Evolutionary conservation across 1,140 invertebrate species (phyloP).

Genomic region (Gryllus bimaculatus): DNA sequence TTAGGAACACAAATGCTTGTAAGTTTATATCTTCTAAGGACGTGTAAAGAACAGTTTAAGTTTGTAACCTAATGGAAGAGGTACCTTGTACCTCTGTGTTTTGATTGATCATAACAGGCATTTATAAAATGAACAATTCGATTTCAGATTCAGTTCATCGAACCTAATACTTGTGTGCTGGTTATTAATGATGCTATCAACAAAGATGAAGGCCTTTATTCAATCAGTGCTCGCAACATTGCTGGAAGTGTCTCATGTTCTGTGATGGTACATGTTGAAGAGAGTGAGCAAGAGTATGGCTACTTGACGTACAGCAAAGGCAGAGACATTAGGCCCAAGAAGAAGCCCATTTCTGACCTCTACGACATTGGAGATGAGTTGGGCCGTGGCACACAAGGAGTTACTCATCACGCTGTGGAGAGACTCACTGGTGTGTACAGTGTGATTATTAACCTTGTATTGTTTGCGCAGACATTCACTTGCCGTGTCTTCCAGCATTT

Average conservation of each 20-base stretch:
- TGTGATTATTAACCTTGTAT: too few relatives aligned
- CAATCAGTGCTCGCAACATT: constrained; percentile 82
- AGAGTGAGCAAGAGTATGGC: constrained; percentile 54
- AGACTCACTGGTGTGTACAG: constrained; percentile 34
- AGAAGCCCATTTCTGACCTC: constrained; percentile 64
- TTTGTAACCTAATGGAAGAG: too few relatives aligned
- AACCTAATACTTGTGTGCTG: constrained; percentile 75
- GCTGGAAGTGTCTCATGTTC: constrained; percentile 84
- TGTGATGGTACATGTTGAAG: constrained; percentile 84
- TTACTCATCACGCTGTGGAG: constrained; percentile 81
- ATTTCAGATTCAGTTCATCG: constrained; percentile 63
- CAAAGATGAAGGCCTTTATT: constrained; percentile 90
- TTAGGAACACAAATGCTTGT: too few relatives aligned
- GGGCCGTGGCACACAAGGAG: constrained; percentile 81
- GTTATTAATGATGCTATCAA: constrained; percentile 75
- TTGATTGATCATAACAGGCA: too few relatives aligned
- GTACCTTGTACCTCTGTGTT: too few relatives aligned
- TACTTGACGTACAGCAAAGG: constrained; percentile 42
- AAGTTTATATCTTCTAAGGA: too few relatives aligned
- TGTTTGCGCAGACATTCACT: too few relatives aligned
- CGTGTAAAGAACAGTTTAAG: too few relatives aligned
- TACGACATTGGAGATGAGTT: constrained; percentile 92
- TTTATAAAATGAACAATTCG: neutral
- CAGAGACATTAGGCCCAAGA: constrained; percentile 51
- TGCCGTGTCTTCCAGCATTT: too few relatives aligned